Base-by-base conservation (phyloP, 2,113 vertebrate genomes). In the Acanthochromis polyacanthus region DNA sequence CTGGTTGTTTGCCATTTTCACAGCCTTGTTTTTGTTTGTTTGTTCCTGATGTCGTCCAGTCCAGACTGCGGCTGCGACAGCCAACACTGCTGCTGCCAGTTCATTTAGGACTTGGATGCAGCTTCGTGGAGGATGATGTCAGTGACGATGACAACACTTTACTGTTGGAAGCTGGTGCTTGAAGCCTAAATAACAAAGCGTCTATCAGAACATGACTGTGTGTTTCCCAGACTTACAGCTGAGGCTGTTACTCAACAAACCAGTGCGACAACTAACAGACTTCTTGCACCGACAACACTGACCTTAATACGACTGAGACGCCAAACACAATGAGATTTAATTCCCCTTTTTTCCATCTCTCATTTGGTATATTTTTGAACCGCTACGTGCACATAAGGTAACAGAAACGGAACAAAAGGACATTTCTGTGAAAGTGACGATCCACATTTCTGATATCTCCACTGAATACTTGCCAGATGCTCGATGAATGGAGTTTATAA, bases 401-500 rank as follows among this genome's bases (percentile, higher is more conserved):
- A 59, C 52, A 63, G 76, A 87, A 69, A 40, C 32, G 17, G 58
- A 65, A 60, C 48, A 40, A 3, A 53, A 75, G 15, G 8, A 22
- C 66, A 56, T 50, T 60, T 77, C 63, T 32, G 58, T 65, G 20
- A 75, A 63, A 85, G 80, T 55, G 64, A 78, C 61, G 69, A 81
- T 87, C 55, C 64, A 23, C 52, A 74, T 48, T 55, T 81, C 28
- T 68, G 65, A 87, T 73, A 75, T 82, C 58, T 22, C 4, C 8
- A 19, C 4, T 85, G 74, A 77, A 81, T 16, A 71, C 43, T 63
- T 66, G 77, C 87, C 89, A 92, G 84, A 91, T 91, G 90, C 90
- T 89, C 16, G 0, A 1, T 90, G 84, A 93, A 91, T 83, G 66
- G 53, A 56, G 61, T 75, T 88, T 57, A 62, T 91, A 94, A 94